A percentile compares a stretch with the other conserved stretches of the same genome.
phyloP scores from a whole-genome alignment of 2,113 vertebrate species.

The Thermophis baileyi region DNA sequence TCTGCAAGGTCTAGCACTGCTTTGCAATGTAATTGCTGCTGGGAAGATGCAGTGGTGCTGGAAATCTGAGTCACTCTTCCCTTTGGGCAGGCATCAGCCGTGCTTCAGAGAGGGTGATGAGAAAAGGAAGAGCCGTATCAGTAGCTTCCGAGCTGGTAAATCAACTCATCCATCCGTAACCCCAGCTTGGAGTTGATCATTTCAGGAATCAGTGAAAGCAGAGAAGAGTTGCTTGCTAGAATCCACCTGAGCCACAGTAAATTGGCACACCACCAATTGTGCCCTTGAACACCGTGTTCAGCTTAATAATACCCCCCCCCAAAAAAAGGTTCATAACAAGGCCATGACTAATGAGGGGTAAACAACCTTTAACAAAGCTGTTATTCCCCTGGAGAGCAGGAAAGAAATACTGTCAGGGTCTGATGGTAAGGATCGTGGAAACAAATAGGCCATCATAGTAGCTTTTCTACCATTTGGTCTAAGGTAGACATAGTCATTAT shows the following conservation, averaged over 20 bases:
- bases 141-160: conserved; percentile 25
- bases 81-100: conserved; percentile 30
- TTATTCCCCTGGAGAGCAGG: not conserved
- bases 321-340: not conserved
- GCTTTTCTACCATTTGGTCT: not conserved
- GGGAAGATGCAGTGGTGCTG: conserved; percentile 35
- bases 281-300: not conserved
- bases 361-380: not conserved
- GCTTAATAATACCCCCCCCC: not conserved
- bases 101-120: conserved; percentile 28
- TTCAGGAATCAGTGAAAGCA: conserved; percentile 33
- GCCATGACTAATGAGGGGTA: not conserved
- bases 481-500: not conserved
- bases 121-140: conserved; percentile 1
- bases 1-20: conserved; percentile 21
- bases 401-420: not conserved
- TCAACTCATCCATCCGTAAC: not conserved
- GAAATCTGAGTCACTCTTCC: conserved; percentile 49
- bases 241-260: not conserved
- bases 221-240: conserved; percentile 14
- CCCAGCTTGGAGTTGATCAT: not conserved
- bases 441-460: rapidly evolving
- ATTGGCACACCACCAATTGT: not conserved
- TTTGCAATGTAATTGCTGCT: conserved; percentile 47
- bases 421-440: not conserved